Evolutionary conservation across 2,797 vertebrate species (phyloP), one percentile per base, ranked within the genome.

Genomic region (Aldrovandia affinis): DNA sequence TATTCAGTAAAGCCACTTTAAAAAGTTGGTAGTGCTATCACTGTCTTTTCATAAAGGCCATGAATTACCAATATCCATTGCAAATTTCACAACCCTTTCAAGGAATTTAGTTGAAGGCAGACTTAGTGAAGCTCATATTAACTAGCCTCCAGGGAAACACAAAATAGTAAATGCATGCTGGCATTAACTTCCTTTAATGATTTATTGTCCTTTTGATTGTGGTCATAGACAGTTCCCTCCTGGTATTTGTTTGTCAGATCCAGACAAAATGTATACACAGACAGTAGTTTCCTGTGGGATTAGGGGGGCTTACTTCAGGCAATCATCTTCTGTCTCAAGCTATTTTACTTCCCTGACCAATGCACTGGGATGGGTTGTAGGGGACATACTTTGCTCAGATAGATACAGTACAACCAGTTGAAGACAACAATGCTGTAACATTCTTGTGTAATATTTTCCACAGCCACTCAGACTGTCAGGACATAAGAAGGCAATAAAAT

Each of bases 281-380:
- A 84, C 83, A 86, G 65, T 78, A 57, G 59, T 86, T 88, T 90
- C 88, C 88, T 87, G 88, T 86, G 80, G 81, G 78, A 89, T 86
- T 86, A 86, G 47, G 63, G 82, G 81, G 52, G 84, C 47, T 80
- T 81, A 50, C 81, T 84, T 84, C 30, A 81, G 50, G 78, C 33
- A 77, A 59, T 47, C 63, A n/a, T 52, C 47, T 47, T 78, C 80
- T 33, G 61, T 50, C 81, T 79, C 68, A 30, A n/a, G 65, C 39
- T 52, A 8, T 68, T 82, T 30, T 18, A 59, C 55, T 54, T 52
- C 77, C 77, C 77, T 52, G 44, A 6, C 44, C 47, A 79, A 33
- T 47, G 77, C 44, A 28, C 77, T 54, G 44, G 10, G 30, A 30
- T 25, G 55, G 54, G 20, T 42, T 36, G 54, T 42, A 63, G 33